Evolutionary conservation across 2,113 vertebrate species (phyloP).

Genomic region (Rallus limicola): DNA sequence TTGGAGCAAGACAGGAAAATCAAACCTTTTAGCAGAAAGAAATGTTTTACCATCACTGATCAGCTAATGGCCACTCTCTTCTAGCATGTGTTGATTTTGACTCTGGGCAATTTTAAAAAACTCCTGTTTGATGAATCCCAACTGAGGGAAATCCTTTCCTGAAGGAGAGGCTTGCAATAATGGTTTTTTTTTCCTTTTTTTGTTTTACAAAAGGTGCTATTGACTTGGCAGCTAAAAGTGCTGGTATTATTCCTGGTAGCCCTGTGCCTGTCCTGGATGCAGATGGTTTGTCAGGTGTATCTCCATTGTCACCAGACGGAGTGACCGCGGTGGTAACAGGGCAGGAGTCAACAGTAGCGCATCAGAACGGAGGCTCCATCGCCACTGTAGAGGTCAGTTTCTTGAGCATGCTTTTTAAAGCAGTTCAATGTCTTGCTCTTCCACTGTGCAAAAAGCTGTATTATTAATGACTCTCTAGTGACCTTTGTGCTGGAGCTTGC

Average conservation of each 20-base stretch:
- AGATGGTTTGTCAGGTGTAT: slow-evolving; percentile 71
- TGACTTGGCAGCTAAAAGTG: slow-evolving; percentile 92
- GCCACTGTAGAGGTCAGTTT: slow-evolving; percentile 59
- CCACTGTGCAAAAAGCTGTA: background rate
- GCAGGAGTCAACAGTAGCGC: slow-evolving; percentile 57
- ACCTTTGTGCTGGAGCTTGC: background rate
- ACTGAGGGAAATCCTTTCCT: background rate
- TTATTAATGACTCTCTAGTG: background rate
- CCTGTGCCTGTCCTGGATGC: slow-evolving; percentile 80
- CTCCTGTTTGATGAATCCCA: background rate
- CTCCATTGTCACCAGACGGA: slow-evolving; percentile 72
- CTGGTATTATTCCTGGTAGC: slow-evolving; percentile 93
- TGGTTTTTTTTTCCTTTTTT: background rate
- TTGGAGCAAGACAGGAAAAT: background rate
- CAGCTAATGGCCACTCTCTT: background rate
- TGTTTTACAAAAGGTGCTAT: slow-evolving; percentile 84
- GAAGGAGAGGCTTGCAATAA: background rate
- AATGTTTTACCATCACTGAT: background rate
- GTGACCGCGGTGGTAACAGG: slow-evolving; percentile 45
- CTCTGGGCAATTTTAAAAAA: background rate
- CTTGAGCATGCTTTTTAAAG: background rate
- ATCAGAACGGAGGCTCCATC: slow-evolving; percentile 73
- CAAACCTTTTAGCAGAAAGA: background rate
- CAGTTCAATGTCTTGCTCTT: background rate
- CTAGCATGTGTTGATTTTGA: background rate